Conservation (phyloP, 1,140 invertebrate species). For the Glossosoma conforme region DNA sequence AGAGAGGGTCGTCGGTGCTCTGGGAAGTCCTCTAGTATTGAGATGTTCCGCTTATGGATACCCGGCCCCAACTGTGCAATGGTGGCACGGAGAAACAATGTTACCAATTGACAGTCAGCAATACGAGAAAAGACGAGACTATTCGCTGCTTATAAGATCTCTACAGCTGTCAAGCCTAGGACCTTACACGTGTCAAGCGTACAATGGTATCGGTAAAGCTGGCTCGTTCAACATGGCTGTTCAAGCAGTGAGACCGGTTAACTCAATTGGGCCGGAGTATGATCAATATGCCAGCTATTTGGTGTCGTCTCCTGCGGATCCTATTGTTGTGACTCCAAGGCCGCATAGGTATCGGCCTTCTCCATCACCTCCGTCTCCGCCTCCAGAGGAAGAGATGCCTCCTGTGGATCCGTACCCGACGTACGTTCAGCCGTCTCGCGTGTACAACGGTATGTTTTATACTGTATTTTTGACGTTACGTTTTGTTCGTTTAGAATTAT, state of each 20-base stretch:
- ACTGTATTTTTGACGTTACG: conserved; percentile 1
- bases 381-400: conserved; percentile 1
- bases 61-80: conserved; percentile 75
- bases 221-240: conserved; percentile 70
- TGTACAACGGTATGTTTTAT: conserved; percentile 24
- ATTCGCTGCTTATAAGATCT: conserved; percentile 65
- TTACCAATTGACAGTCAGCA: conserved; percentile 65
- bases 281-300: conserved; percentile 38
- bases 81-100: conserved; percentile 75
- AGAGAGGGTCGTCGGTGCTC: conserved; percentile 59
- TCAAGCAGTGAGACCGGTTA: conserved; percentile 61
- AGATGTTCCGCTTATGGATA: conserved; percentile 79
- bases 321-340: conserved; percentile 28
- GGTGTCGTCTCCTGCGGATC: conserved; percentile 35
- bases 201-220: conserved; percentile 73
- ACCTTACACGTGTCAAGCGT: conserved; percentile 82
- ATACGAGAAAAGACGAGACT: conserved; percentile 70
- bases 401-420: conserved; percentile 8
- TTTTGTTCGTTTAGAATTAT: not conserved
- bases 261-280: conserved; percentile 57
- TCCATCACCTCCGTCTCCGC: conserved; percentile 18
- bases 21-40: conserved; percentile 65
- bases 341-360: conserved; percentile 21
- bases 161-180: conserved; percentile 69
- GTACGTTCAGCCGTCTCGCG: conserved; percentile 5